Percentiles rank a stretch among this genome's conserved stretches.
Conservation (phyloP, 2,888 invertebrate species). For the Chymomyza caudatula region DNA sequence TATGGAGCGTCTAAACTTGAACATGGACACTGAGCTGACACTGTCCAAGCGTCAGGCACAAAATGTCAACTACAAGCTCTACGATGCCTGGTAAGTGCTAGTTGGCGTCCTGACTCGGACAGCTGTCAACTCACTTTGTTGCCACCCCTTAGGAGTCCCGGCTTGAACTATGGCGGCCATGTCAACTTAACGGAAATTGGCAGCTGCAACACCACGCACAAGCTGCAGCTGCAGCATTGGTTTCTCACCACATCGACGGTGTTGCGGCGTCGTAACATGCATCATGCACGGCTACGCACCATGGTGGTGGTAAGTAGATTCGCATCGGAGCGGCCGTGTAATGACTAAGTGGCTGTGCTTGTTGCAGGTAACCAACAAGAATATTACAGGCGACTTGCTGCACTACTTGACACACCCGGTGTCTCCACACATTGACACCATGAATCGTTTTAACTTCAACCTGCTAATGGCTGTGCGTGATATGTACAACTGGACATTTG, state of each 20-base stretch:
- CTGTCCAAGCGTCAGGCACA: constrained; percentile 68
- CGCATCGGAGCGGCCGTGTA: not conserved
- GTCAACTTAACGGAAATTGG: constrained; percentile 79
- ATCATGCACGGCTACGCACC: constrained; percentile 80
- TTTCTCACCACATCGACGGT: constrained; percentile 69
- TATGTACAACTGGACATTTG: constrained; percentile 82
- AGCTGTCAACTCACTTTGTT: constrained; percentile 24
- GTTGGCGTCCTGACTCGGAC: not conserved
- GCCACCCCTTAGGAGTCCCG: constrained; percentile 79
- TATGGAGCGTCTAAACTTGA: constrained; percentile 76
- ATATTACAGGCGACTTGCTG: constrained; percentile 77
- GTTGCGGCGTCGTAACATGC: constrained; percentile 79
- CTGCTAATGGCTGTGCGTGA: constrained; percentile 81
- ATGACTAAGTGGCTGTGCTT: not conserved
- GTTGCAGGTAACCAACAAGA: constrained; percentile 77
- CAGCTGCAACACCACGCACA: constrained; percentile 76
- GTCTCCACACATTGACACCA: constrained; percentile 81
- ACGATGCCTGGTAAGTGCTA: constrained; percentile 75
- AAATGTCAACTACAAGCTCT: constrained; percentile 60
- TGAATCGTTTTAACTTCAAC: constrained; percentile 83
- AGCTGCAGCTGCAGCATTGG: constrained; percentile 66
- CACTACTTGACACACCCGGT: constrained; percentile 80
- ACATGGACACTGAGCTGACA: constrained; percentile 77
- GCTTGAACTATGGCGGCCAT: constrained; percentile 79
- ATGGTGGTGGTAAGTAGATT: constrained; percentile 79